Conservation (phyloP, 2,113 vertebrate species). For the Cardinalis cardinalis region DNA sequence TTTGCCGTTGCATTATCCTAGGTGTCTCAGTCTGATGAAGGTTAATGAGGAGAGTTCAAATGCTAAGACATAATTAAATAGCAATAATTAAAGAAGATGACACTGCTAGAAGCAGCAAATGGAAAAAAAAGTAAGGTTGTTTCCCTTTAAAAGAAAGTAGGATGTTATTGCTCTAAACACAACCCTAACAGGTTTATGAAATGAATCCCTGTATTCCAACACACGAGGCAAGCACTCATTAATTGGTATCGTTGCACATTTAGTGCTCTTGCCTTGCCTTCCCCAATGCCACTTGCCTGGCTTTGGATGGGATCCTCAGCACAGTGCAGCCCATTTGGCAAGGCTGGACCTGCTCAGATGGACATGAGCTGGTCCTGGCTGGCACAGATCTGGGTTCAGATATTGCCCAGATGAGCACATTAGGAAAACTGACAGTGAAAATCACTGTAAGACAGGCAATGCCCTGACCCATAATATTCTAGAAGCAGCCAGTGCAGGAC, state of each 20-base stretch:
- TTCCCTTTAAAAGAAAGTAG: constrained; percentile 9
- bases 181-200: background rate
- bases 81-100: constrained; percentile 66
- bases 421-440: background rate
- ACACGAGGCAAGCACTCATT: background rate
- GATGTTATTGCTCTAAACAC: background rate
- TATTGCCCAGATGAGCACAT: background rate
- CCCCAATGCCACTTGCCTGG: background rate
- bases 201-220: background rate
- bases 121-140: background rate
- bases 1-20: constrained; percentile 48
- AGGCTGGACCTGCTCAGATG: background rate
- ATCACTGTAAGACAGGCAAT: background rate
- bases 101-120: constrained; percentile 35
- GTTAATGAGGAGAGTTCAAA: constrained; percentile 71
- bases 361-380: background rate
- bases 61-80: constrained; percentile 62
- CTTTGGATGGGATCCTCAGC: background rate
- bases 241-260: constrained; percentile 1
- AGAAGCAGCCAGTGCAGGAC: background rate
- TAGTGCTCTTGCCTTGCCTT: background rate
- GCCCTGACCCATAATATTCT: background rate
- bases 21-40: constrained; percentile 58
- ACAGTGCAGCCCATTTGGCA: constrained; percentile 6
- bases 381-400: background rate